Base-by-base conservation (phyloP, 2,797 vertebrate genomes). In the Molossus alvarezi region DNA sequence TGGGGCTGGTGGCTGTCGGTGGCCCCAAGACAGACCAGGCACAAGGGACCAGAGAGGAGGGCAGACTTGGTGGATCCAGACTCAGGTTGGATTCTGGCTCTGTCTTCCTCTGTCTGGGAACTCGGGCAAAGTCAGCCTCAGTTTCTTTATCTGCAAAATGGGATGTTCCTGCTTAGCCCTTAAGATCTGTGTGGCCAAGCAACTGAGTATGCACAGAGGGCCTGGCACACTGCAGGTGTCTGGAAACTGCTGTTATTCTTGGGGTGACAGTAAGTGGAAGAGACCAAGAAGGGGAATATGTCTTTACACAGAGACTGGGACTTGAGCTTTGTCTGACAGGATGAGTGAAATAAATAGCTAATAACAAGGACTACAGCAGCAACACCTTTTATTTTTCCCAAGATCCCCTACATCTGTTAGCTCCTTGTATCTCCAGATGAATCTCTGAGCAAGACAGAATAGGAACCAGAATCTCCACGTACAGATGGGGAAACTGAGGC, bases 401-500 rank as follows among this genome's bases (percentile, higher is more conserved):
- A 58, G 80, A 23, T 15, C n/a, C 11, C 60, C 69, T 41, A 7
- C 5, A 9, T 14, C 57, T 6, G 0, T 55, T 48, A 37, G 29
- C 57, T 75, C 60, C 27, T 37, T 14, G 18, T 18, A 6, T 53
- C 23, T 79, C 69, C 58, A 95, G 65, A 73, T 80, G 41, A 62
- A 20, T 20, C 48, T 69, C 65, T 33, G 58, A 93, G 13, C 1
- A 0, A 62, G 71, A 23, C 17, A 90, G 17, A 37, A 8, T 21
- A 10, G 57, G 45, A 75, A 75, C 29, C 14, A 37, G 76, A 71
- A 58, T 33, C 65, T 76, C n/a, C 18, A 20, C 13, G 51, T n/a
- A 62, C 33, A 69, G n/a, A 13, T 77, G 33, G 29, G 91, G 60
- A 95, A 69, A 86, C 88, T 27, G 82, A 95, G 80, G 76, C 21